Evolutionary conservation across 2,888 invertebrate species (phyloP).

Genomic region (Galeruca laticollis): DNA sequence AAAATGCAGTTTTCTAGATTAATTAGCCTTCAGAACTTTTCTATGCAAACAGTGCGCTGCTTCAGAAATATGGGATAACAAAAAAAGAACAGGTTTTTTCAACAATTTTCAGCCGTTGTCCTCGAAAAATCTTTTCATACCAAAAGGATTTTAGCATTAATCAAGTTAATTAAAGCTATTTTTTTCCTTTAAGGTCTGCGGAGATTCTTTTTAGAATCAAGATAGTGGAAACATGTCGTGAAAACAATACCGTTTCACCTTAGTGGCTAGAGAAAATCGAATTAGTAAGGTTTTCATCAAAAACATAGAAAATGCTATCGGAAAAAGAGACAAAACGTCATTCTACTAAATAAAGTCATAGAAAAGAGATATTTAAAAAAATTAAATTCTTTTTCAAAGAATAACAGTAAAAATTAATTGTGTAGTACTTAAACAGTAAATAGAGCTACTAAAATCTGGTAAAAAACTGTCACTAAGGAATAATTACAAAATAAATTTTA

Average conservation of each 20-base stretch:
- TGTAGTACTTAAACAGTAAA: too few species aligned
- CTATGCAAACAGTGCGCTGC: background rate
- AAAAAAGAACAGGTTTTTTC: background rate
- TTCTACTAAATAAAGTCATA: too few species aligned
- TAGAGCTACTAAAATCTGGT: too few species aligned
- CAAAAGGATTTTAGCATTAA: background rate
- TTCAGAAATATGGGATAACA: background rate
- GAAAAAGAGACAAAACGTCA: too few species aligned
- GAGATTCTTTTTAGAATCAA: background rate
- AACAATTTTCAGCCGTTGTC: conserved; percentile 1
- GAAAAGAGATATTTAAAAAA: too few species aligned
- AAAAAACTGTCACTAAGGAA: too few species aligned
- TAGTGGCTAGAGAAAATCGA: too few species aligned
- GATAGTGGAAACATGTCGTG: background rate
- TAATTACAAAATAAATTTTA: too few species aligned
- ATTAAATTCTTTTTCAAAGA: too few species aligned
- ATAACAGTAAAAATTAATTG: too few species aligned
- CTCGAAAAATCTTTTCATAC: background rate
- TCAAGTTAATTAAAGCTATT: background rate
- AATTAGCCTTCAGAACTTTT: conserved; percentile 2
- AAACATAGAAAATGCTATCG: background rate
- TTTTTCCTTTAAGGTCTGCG: background rate
- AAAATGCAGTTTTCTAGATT: background rate
- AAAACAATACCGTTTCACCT: background rate
- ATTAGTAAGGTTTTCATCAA: background rate